Evolutionary conservation across 2,888 invertebrate genomes (phyloP).

Genomic region (Laothoe populi): DNA sequence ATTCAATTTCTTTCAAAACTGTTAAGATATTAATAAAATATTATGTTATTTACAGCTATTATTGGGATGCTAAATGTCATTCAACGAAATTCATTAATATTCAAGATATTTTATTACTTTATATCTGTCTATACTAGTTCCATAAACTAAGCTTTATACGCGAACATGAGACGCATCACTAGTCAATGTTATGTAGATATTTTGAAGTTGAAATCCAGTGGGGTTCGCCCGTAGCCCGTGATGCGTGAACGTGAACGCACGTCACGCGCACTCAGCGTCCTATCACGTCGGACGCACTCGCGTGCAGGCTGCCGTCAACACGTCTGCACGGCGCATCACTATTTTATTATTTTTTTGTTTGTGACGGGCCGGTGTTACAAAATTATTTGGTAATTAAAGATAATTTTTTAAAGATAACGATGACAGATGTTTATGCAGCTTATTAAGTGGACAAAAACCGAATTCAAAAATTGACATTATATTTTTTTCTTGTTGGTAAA

Average conservation of each 20-base stretch:
- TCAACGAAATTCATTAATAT: no score
- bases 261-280: conserved; percentile 19
- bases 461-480: no score
- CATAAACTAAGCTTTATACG: not conserved
- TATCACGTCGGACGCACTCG: conserved; percentile 6
- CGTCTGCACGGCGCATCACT: conserved; percentile 2
- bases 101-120: no score
- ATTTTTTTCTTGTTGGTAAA: no score
- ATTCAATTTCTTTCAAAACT: no score
- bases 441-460: no score
- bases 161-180: conserved; percentile 30
- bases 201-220: conserved; percentile 10
- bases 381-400: no score
- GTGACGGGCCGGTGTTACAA: not conserved
- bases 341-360: conserved; percentile 13
- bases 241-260: conserved; percentile 7
- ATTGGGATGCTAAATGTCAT: no score
- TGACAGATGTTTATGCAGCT: no score
- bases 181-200: conserved; percentile 12
- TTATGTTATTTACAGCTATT: no score
- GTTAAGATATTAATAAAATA: no score
- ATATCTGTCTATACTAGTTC: not conserved
- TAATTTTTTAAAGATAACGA: no score
- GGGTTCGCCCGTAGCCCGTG: not conserved
- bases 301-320: conserved; percentile 12